Percentiles rank a stretch among this genome's conserved stretches.
Conservation (phyloP, 2,113 vertebrate genomes). For the Carassius auratus region DNA sequence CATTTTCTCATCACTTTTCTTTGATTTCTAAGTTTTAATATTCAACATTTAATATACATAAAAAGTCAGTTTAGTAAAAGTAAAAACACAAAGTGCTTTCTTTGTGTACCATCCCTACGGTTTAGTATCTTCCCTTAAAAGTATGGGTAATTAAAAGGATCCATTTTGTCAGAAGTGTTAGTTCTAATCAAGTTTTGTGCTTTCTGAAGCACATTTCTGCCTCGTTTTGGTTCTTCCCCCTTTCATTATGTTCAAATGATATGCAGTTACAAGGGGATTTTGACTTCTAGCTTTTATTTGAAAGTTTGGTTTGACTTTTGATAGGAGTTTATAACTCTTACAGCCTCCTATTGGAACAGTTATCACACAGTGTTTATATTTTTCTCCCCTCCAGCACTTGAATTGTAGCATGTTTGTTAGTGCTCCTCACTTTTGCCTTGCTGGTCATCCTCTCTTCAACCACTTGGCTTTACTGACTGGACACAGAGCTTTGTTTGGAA, state of each 20-base stretch:
- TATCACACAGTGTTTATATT: neutral
- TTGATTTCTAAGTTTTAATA: neutral
- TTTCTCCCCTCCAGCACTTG: constrained; percentile 27
- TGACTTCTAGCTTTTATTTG: neutral
- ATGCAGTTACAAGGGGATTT: neutral
- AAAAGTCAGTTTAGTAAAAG: neutral
- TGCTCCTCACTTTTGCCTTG: constrained; percentile 32
- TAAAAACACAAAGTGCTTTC: neutral
- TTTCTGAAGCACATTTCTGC: neutral
- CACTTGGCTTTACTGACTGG: constrained; percentile 42
- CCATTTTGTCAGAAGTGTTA: neutral
- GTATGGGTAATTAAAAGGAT: neutral
- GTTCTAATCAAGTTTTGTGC: neutral
- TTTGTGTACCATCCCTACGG: neutral
- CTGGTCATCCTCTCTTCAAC: constrained; percentile 38
- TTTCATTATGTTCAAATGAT: neutral
- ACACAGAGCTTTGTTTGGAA: constrained; percentile 54
- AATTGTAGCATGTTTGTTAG: constrained; percentile 11
- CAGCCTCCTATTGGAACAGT: neutral
- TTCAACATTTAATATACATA: neutral
- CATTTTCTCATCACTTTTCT: neutral
- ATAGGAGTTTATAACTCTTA: neutral
- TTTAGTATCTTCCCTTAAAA: neutral
- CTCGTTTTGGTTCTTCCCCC: neutral
- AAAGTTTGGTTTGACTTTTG: neutral